Conservation (phyloP, 2,888 invertebrate genomes). For the Apodemia duryi region DNA sequence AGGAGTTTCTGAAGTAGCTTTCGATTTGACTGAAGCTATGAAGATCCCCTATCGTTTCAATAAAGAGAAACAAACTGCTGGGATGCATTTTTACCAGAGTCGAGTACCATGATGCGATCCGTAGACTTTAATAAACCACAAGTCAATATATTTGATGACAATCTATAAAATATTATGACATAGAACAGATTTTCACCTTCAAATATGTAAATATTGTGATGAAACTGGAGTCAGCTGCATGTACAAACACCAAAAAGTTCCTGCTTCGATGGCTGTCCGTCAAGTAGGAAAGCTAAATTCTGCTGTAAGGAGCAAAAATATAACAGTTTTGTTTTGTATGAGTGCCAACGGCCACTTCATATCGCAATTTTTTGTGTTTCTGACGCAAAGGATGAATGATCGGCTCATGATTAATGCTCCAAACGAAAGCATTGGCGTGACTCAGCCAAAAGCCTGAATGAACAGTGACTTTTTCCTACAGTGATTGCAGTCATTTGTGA, state of each 20-base stretch:
- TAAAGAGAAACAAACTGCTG: neutral
- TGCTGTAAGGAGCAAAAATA: neutral
- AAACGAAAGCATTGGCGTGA: neutral
- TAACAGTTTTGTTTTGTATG: neutral
- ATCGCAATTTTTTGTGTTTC: neutral
- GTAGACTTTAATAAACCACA: too few relatives aligned
- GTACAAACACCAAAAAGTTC: neutral
- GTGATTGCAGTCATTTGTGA: neutral
- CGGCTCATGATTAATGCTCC: neutral
- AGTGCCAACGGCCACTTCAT: neutral
- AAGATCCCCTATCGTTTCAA: neutral
- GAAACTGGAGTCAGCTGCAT: neutral
- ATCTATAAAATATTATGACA: neutral
- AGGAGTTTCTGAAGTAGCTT: neutral
- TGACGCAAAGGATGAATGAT: neutral
- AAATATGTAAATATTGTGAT: neutral
- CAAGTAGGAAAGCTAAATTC: neutral
- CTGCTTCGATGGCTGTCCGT: neutral
- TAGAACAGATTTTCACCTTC: neutral
- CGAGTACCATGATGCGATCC: too few relatives aligned
- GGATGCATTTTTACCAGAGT: neutral
- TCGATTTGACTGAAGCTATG: neutral
- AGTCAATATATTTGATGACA: too few relatives aligned
- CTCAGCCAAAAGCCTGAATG: conserved; percentile 8
- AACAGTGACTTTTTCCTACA: neutral